Evolutionary conservation across 2,113 vertebrate species (phyloP), one percentile per base, ranked within the genome.

Genomic region (Talpa occidentalis): DNA sequence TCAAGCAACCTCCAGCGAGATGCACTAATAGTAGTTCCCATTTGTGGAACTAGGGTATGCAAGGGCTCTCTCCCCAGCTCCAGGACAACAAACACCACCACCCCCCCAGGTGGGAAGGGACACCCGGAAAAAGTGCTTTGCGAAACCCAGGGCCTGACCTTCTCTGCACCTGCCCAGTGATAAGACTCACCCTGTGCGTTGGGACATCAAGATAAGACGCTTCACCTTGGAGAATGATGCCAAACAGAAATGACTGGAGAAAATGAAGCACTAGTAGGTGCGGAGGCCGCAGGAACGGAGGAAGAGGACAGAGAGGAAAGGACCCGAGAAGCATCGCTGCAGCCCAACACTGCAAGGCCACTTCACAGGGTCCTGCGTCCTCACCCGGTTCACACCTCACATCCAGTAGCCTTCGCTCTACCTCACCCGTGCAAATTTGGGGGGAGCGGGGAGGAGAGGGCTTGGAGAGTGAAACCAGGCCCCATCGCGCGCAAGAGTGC

Each of bases 201-300:
- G 37, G 37, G 90, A 69, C 32, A 28, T 19, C 6, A 69, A 76
- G 44, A 44, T 30, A 66, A 79, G 60, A 83, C 64, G 37, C 19
- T 64, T 74, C 24, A 49, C 52, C 32, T 30, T 19, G 74, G 44
- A 77, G 35, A 74, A 80, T 32, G 47, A 32, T 8, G 37, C 21
- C 54, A 77, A 73, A 42, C 70, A 72, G 69, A 93, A 78, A 73
- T 11, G 9, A 67, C 44, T 21, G 59, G 15, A 26, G 72, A n/a
- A 73, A 92, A 32, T 17, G 24, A 44, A 40, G 7, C 54, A 28
- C 28, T 12, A 40, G 26, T 17, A 11, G 30, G 4, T 11, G 26
- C 1, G 2, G 22, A 5, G 42, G 3, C 11, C 0, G 21, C 2
- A 32, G 59, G 22, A 66, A 19, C 10, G 73, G 28, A 35, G n/a